These are phyloP conservation scores for Pithys albifrons DNA, from an alignment of 2,113 vertebrate species.

Conservation along the genomic window DNA sequence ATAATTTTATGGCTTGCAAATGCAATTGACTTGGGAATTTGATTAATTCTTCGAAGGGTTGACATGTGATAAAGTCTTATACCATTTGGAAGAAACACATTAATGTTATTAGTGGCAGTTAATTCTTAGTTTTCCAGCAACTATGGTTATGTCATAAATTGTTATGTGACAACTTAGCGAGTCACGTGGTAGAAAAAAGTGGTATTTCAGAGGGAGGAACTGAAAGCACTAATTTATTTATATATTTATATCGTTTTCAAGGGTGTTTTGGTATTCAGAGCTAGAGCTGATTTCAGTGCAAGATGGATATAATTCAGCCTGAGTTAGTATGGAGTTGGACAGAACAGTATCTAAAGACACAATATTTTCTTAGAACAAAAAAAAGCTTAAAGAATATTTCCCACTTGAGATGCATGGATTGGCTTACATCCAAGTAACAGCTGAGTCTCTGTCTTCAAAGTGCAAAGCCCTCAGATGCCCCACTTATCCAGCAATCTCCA, in stretches of 20 bases:
- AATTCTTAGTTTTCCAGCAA: slow-evolving; percentile 32
- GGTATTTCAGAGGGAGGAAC: not conserved
- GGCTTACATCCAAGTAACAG: not conserved
- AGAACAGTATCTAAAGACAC: not conserved
- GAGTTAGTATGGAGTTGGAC: not conserved
- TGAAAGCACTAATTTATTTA: slow-evolving; percentile 14
- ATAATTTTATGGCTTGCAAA: slow-evolving; percentile 29
- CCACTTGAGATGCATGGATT: not conserved
- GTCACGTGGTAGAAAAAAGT: not conserved
- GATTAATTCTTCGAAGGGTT: not conserved
- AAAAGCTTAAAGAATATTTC: not conserved
- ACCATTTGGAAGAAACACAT: not conserved
- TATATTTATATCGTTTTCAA: not conserved
- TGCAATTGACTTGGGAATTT: not conserved
- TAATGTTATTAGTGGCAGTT: slow-evolving; percentile 31
- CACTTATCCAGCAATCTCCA: not conserved
- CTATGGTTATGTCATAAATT: not conserved
- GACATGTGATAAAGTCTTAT: slow-evolving; percentile 1
- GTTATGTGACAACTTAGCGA: not conserved
- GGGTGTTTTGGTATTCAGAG: not conserved
- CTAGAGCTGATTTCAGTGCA: not conserved
- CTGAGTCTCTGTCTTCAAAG: rapidly evolving
- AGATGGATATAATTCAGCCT: not conserved
- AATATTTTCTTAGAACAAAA: not conserved
- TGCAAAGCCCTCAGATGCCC: not conserved